These are phyloP conservation scores for Melanotaenia pygmaea DNA, from an alignment of 2,797 vertebrate species.

Conservation along the genomic window DNA sequence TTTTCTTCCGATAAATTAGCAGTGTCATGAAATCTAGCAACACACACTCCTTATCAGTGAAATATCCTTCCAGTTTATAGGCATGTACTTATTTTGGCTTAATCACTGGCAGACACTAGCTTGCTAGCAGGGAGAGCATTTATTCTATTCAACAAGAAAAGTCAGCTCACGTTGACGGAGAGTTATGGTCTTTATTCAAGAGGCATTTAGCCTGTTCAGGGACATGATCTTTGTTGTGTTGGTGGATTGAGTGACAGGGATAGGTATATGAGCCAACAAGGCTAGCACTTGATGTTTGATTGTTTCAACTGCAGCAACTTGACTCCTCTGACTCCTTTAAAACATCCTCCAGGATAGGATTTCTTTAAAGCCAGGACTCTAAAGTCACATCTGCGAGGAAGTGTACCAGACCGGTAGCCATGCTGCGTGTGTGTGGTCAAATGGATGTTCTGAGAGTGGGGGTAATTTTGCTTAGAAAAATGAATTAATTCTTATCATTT, in stretches of 20 bases:
- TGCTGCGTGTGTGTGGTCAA: conserved; percentile 36
- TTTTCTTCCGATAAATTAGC: not conserved
- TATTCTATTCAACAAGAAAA: conserved; percentile 40
- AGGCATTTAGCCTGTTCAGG: conserved; percentile 48
- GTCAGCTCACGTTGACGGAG: conserved; percentile 2
- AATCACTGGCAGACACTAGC: conserved; percentile 27
- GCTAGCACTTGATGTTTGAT: conserved; percentile 63
- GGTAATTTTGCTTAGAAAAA: conserved; percentile 42
- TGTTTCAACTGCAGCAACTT: conserved; percentile 58
- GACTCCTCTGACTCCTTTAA: conserved; percentile 59
- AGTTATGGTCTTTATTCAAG: conserved; percentile 36
- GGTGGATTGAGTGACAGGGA: conserved; percentile 48
- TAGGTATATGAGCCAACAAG: conserved; percentile 50
- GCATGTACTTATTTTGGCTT: conserved; percentile 26
- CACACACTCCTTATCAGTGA: conserved; percentile 1
- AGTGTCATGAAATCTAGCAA: not conserved
- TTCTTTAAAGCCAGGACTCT: conserved; percentile 53
- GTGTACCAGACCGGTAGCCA: conserved; percentile 49
- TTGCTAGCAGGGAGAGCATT: conserved; percentile 20
- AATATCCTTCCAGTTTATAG: conserved; percentile 29
- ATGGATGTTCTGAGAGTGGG: conserved; percentile 33
- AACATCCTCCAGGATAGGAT: conserved; percentile 59
- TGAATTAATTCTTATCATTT: conserved; percentile 16
- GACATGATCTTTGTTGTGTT: conserved; percentile 51
- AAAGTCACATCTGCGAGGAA: conserved; percentile 59